Percentiles rank a stretch among this genome's conserved stretches.
Evolutionary conservation across 2,888 invertebrate species (phyloP).

Genomic region (Cephus pulcher): DNA sequence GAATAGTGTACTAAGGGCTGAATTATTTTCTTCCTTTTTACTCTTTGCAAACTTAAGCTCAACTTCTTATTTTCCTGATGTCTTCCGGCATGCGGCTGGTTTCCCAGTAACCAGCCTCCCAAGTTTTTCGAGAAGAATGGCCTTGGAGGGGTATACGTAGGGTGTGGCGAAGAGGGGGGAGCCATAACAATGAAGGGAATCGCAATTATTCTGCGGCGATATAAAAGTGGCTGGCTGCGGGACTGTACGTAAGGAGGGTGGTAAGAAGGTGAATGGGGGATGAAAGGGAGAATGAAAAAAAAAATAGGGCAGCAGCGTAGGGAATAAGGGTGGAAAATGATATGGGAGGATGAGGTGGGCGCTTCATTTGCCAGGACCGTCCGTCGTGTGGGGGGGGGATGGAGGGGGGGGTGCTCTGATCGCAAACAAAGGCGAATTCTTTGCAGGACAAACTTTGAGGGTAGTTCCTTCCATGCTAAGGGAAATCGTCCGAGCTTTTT

Average conservation of each 20-base stretch:
- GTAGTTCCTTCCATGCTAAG: conserved; percentile 6
- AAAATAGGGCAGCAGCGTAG: conserved; percentile 18
- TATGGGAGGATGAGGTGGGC: conserved; percentile 4
- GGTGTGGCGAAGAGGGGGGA: too few relatives aligned
- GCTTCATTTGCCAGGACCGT: conserved; percentile 33
- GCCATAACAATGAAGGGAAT: conserved; percentile 7
- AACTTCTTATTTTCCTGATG: not conserved
- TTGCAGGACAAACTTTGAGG: conserved; percentile 3
- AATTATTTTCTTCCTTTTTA: too few relatives aligned
- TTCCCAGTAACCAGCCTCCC: too few relatives aligned
- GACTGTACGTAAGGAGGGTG: not conserved
- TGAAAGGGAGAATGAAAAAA: conserved; percentile 9
- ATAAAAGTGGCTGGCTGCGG: not conserved
- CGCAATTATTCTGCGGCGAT: conserved; percentile 3
- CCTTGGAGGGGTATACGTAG: too few relatives aligned
- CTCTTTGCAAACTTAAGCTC: not conserved
- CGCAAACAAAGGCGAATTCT: conserved; percentile 28
- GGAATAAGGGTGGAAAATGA: not conserved
- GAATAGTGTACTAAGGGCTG: too few relatives aligned
- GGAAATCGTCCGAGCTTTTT: conserved; percentile 18
- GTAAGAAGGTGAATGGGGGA: conserved; percentile 4
- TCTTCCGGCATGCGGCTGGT: too few relatives aligned
- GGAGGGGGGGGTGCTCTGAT: conserved; percentile 26
- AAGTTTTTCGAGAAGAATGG: too few relatives aligned
- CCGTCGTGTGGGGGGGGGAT: conserved; percentile 12